Evolutionary conservation across 1,140 invertebrate species (phyloP), one percentile per base, ranked within the genome.

Genomic region (Pseudomyrmex flavicornis): DNA sequence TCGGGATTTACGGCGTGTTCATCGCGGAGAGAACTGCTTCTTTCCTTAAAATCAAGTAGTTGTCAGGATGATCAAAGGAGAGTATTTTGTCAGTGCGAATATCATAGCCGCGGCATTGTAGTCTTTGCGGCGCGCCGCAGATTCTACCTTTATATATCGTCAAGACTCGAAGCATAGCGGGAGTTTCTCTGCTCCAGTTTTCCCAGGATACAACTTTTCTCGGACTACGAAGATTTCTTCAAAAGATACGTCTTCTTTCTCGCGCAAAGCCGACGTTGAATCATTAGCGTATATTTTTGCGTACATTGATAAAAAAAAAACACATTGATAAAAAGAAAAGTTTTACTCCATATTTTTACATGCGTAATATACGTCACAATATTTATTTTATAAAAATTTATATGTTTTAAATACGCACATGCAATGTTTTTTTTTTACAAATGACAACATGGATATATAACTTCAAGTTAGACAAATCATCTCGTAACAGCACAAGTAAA

Each of bases 401-500:
- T 35, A 35, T 35, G 35, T 35, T 35, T 35, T 5, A 35, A 35
- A 35, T 35, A 35, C 35, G 7, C 35, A 35, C 5, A 35, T 35
- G 7, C 35, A 35, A 35, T 35, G 35, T 0, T 7, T 26, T 26
- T 3, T 22, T 4, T 35, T 35, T 35, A 35, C 35, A 3, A 35
- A 35, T 35, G 35, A 35, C 35, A 35, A 35, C 35, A 35, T 7
- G 35, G 35, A 35, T 35, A 7, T 35, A 35, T 7, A 35, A 35
- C 5, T 35, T 35, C 35, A 35, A 35, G 5, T 35, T 35, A 7
- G 35, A 35, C 5, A 35, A 35, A 35, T 35, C 5, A 35, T 35
- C 35, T 35, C 5, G 35, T 35, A 77, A 77, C 48, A 77, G 74
- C 13, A 20, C 12, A 22, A 17, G 13, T 56, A 35, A 35, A 35